These are phyloP conservation scores for Hycleus cichorii DNA, from an alignment of 1,140 invertebrate genomes.

Conservation along the genomic window DNA sequence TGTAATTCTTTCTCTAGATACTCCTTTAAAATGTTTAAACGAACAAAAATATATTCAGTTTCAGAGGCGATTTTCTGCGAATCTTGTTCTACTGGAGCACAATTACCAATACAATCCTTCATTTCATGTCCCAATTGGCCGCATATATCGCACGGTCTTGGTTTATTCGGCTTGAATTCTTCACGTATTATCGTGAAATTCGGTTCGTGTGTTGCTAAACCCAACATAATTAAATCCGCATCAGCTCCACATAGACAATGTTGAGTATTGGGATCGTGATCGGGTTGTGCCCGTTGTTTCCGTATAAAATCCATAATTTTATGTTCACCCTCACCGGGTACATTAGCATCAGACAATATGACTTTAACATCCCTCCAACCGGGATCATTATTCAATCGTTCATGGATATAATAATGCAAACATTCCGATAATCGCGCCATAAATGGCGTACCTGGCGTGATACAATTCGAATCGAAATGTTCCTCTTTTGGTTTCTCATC, in stretches of 20 bases:
- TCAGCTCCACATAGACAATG: constrained; percentile 98
- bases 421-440: constrained; percentile 93
- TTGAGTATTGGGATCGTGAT: constrained; percentile 96
- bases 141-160: constrained; percentile 93
- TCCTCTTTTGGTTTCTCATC: constrained; percentile 84
- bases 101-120: constrained; percentile 80
- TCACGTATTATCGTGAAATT: constrained; percentile 98
- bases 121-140: constrained; percentile 91
- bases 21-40: constrained; percentile 88
- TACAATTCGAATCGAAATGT: constrained; percentile 98
- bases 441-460: constrained; percentile 97
- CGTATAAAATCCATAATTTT: constrained; percentile 99
- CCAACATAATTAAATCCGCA: constrained; percentile 98
- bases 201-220: constrained; percentile 96
- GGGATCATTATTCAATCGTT: constrained; percentile 88
- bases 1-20: constrained; percentile 86
- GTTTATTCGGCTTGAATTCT: constrained; percentile 97
- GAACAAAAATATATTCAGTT: constrained; percentile 81
- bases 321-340: constrained; percentile 97
- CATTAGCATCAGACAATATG: constrained; percentile 97
- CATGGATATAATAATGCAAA: constrained; percentile 94
- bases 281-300: constrained; percentile 88
- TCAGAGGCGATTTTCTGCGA: constrained; percentile 51
- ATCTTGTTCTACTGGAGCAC: constrained; percentile 26
- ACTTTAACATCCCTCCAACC: constrained; percentile 94